Conservation (phyloP, 2,888 invertebrate species). For the Yponomeuta malinellus region DNA sequence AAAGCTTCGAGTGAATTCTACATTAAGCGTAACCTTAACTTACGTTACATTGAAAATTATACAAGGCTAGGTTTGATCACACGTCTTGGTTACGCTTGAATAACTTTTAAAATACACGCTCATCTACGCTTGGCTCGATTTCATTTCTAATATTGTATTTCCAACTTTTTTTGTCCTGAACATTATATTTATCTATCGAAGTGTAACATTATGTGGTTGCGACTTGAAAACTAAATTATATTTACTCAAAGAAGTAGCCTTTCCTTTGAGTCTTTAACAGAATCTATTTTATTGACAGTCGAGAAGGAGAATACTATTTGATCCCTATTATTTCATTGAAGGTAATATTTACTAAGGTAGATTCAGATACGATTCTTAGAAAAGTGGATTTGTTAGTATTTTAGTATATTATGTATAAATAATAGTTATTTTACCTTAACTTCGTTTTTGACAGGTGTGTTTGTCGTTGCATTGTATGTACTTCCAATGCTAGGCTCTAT, state of each 20-base stretch:
- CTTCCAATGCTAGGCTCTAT: too few species aligned
- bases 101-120: neutral
- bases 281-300: neutral
- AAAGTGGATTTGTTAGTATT: too few species aligned
- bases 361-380: too few species aligned
- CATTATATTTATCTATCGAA: neutral
- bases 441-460: too few species aligned
- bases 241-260: neutral
- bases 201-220: neutral
- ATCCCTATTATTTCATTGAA: neutral
- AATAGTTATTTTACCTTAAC: too few species aligned
- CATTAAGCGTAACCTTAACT: neutral
- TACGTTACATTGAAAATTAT: neutral
- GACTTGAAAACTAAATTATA: neutral
- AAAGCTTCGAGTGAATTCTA: neutral
- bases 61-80: neutral
- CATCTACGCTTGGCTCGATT: neutral
- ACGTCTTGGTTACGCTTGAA: neutral
- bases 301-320: neutral
- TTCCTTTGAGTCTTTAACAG: neutral
- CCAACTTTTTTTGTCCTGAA: neutral
- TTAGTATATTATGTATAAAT: too few species aligned
- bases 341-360: neutral
- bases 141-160: neutral
- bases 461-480: too few species aligned